Evolutionary conservation across 2,888 invertebrate species (phyloP).

Genomic region (Synanthedon vespiformis): DNA sequence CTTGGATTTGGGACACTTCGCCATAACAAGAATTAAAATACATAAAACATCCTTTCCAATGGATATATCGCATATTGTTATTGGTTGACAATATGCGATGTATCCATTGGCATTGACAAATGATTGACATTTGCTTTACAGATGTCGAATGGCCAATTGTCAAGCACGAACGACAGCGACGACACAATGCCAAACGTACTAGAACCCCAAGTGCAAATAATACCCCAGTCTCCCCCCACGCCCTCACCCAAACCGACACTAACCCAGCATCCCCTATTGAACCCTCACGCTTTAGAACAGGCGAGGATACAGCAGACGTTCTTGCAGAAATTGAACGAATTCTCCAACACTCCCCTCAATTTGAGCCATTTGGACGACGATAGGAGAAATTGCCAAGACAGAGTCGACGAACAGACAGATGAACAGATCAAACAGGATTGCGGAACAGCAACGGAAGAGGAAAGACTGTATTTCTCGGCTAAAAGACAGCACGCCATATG

Average conservation of each 20-base stretch:
- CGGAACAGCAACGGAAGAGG: slow-evolving; percentile 45
- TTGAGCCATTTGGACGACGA: slow-evolving; percentile 55
- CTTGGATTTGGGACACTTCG: too few relatives aligned
- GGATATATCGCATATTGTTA: too few relatives aligned
- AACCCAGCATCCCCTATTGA: slow-evolving; percentile 28
- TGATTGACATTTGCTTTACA: slow-evolving; percentile 12
- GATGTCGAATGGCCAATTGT: slow-evolving; percentile 67
- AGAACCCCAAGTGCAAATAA: slow-evolving; percentile 58
- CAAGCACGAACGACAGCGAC: slow-evolving; percentile 65
- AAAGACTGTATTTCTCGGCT: slow-evolving; percentile 51
- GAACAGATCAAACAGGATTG: slow-evolving; percentile 38
- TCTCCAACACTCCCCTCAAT: slow-evolving; percentile 59
- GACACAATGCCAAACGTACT: slow-evolving; percentile 62
- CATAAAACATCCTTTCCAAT: too few relatives aligned
- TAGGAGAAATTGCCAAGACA: slow-evolving; percentile 34
- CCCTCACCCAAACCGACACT: slow-evolving; percentile 27
- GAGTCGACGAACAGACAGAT: slow-evolving; percentile 20
- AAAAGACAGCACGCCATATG: slow-evolving; percentile 61
- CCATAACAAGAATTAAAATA: too few relatives aligned
- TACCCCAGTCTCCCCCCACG: slow-evolving; percentile 51
- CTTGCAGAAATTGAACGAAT: slow-evolving; percentile 49
- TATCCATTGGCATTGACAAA: too few relatives aligned
- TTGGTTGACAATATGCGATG: too few relatives aligned
- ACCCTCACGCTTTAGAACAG: slow-evolving; percentile 53
- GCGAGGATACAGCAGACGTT: slow-evolving; percentile 55